Evolutionary conservation across 2,888 invertebrate species (phyloP).

Genomic region (Miltochrista miniata): DNA sequence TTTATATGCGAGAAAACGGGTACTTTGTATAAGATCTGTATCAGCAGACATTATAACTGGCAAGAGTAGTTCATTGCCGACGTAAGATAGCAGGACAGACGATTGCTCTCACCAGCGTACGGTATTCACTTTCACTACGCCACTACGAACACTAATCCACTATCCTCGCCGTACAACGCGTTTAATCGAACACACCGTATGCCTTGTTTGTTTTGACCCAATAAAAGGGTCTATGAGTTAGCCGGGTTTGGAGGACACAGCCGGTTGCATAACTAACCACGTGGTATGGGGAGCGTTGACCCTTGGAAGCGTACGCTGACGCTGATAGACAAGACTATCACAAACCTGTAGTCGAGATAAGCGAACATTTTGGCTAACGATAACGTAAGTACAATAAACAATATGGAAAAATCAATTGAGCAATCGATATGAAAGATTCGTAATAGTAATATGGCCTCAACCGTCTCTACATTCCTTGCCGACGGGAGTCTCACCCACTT

Average conservation of each 20-base stretch:
- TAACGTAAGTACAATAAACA: conserved; percentile 49
- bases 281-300: conserved; percentile 70
- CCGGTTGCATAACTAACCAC: conserved; percentile 68
- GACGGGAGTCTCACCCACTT: conserved; percentile 64
- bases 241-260: conserved; percentile 41
- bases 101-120: conserved; percentile 45
- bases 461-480: conserved; percentile 56
- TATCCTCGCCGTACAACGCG: conserved; percentile 33
- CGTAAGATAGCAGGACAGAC: conserved; percentile 47
- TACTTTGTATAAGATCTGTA: conserved; percentile 53
- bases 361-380: conserved; percentile 51
- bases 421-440: conserved; percentile 40
- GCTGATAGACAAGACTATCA: conserved; percentile 63
- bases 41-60: conserved; percentile 54
- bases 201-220: conserved; percentile 40
- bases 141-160: conserved; percentile 33
- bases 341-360: conserved; percentile 60
- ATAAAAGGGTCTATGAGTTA: conserved; percentile 44
- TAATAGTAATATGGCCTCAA: conserved; percentile 55
- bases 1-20: conserved; percentile 47
- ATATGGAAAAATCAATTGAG: conserved; percentile 42
- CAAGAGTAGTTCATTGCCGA: conserved; percentile 54
- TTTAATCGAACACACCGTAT: conserved; percentile 22
- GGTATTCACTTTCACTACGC: conserved; percentile 60
- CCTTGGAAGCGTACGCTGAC: conserved; percentile 55